phyloP scores from a whole-genome alignment of 2,797 vertebrate species.

The Microctenopoma lineatum region DNA sequence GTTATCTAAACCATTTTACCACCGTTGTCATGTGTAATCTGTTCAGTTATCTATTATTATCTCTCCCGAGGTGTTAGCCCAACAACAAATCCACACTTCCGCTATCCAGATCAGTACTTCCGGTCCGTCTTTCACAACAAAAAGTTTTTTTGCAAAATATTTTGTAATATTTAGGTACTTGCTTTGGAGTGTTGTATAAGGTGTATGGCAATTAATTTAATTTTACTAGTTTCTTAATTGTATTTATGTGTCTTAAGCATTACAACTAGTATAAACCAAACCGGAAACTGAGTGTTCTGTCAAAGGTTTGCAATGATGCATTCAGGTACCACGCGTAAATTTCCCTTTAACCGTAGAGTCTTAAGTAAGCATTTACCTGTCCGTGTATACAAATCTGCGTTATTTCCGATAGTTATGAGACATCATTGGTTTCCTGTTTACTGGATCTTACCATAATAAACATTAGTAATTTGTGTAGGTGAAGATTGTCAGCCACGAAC shows the following conservation, averaged over 20 bases:
- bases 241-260: too few relatives aligned
- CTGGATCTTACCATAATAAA: neutral
- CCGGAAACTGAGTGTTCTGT: conserved; percentile 2
- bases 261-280: neutral
- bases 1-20: neutral
- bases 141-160: neutral
- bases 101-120: conserved; percentile 1
- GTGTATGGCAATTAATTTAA: too few relatives aligned
- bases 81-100: neutral
- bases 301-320: neutral
- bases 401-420: too few relatives aligned
- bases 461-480: too few relatives aligned
- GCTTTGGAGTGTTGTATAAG: too few relatives aligned
- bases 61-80: neutral
- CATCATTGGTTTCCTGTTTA: too few relatives aligned
- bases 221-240: too few relatives aligned
- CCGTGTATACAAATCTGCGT: neutral
- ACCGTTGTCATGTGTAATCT: neutral
- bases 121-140: conserved; percentile 17
- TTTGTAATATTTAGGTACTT: too few relatives aligned
- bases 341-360: neutral
- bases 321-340: conserved; percentile 16
- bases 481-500: too few relatives aligned
- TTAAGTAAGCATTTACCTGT: too few relatives aligned
- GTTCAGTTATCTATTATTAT: neutral